Conservation (phyloP, 2,113 vertebrate species). For the Grus americana region DNA sequence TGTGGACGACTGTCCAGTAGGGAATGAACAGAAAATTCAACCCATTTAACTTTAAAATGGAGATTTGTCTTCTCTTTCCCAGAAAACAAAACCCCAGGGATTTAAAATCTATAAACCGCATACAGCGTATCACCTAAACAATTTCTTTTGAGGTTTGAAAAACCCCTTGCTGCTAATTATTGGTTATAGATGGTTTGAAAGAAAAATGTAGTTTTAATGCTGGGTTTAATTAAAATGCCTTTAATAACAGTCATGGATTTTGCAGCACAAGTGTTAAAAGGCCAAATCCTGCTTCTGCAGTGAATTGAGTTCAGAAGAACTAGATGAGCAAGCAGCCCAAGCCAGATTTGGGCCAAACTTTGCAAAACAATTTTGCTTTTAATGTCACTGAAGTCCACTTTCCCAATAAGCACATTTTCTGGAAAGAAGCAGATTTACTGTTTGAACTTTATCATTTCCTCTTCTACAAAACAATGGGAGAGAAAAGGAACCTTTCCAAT, state of each 20-base stretch:
- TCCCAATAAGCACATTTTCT: conserved; percentile 48
- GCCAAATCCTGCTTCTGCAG: conserved; percentile 22
- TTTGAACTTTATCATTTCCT: conserved; percentile 51
- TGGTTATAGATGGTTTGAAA: conserved; percentile 60
- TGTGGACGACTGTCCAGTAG: conserved; percentile 32
- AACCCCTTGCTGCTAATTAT: conserved; percentile 67
- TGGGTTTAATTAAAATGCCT: conserved; percentile 76
- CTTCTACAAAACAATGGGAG: conserved; percentile 60
- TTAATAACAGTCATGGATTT: conserved; percentile 61
- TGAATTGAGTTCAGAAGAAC: conserved; percentile 7
- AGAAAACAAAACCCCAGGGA: conserved; percentile 54
- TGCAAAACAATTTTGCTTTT: conserved; percentile 32
- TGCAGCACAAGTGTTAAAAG: conserved; percentile 49
- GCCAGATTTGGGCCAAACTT: not conserved
- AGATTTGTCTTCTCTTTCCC: conserved; percentile 53
- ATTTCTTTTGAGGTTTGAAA: conserved; percentile 68
- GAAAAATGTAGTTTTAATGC: conserved; percentile 58
- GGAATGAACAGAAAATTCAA: conserved; percentile 54
- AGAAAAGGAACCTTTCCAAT: conserved; percentile 50
- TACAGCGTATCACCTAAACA: conserved; percentile 66
- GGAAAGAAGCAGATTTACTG: conserved; percentile 53
- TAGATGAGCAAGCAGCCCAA: conserved; percentile 1
- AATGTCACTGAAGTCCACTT: conserved; percentile 27
- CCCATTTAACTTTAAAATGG: conserved; percentile 33
- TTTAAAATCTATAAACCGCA: conserved; percentile 69